These are phyloP conservation scores for Littorina saxatilis DNA, from an alignment of 1,140 invertebrate genomes.

Conservation along the genomic window DNA sequence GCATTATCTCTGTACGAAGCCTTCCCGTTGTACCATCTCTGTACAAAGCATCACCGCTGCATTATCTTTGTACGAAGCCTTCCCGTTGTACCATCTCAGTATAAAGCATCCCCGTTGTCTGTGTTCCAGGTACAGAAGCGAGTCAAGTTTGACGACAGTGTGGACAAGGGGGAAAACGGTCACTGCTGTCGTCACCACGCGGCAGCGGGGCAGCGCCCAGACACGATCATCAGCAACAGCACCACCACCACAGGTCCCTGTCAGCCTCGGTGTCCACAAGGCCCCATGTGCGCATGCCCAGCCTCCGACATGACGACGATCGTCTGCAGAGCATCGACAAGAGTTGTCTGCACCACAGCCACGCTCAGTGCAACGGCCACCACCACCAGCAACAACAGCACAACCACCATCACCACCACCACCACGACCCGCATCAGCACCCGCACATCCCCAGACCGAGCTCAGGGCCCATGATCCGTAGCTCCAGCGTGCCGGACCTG, in stretches of 20 bases:
- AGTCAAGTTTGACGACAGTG: slow-evolving; percentile 34
- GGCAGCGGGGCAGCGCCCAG: background rate
- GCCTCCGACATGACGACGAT: background rate
- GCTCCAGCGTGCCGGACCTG: slow-evolving; percentile 14
- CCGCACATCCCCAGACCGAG: slow-evolving; percentile 19
- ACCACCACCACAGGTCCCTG: background rate
- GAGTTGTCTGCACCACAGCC: background rate
- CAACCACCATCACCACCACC: background rate
- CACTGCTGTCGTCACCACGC: background rate
- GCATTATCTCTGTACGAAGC: too few species aligned
- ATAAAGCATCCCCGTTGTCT: background rate
- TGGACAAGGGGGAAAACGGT: background rate
- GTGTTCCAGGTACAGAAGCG: slow-evolving; percentile 27
- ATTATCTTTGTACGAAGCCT: too few species aligned
- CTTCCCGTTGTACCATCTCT: too few species aligned
- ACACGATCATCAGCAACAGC: background rate
- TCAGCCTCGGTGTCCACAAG: background rate
- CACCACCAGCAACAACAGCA: too few species aligned
- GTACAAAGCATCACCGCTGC: too few species aligned
- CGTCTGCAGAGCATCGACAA: slow-evolving; percentile 14
- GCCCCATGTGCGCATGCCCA: slow-evolving; percentile 1
- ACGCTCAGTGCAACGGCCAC: background rate
- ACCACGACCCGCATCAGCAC: background rate
- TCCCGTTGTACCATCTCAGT: too few species aligned
- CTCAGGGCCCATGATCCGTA: background rate